Conservation (phyloP, 2,888 invertebrate genomes). For the Subacronicta megacephala region DNA sequence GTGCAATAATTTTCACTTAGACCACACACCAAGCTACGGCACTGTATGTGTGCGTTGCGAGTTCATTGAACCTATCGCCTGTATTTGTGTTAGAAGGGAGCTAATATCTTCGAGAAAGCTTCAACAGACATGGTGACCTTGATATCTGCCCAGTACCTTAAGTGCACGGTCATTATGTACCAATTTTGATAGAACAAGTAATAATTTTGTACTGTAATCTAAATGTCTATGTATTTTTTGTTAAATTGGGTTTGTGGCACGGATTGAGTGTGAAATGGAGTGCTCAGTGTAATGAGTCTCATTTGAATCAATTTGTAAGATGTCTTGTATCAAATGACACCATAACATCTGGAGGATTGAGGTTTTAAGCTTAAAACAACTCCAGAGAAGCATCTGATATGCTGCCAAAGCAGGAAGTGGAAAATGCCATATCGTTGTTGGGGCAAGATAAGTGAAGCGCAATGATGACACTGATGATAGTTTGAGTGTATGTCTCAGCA, state of each 20-base stretch:
- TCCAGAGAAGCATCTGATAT: too few species aligned
- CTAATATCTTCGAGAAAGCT: constrained; percentile 38
- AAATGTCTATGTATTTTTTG: neutral
- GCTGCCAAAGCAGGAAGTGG: too few species aligned
- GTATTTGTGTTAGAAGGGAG: constrained; percentile 53
- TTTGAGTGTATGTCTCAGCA: too few species aligned
- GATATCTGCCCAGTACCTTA: constrained; percentile 22
- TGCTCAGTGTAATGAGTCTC: neutral
- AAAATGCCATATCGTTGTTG: too few species aligned
- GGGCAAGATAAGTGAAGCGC: too few species aligned
- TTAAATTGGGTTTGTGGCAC: neutral
- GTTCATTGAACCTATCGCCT: constrained; percentile 49
- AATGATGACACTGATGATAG: too few species aligned
- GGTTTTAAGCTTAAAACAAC: too few species aligned
- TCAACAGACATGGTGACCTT: constrained; percentile 36
- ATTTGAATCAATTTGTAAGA: neutral
- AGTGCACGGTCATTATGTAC: constrained; percentile 34
- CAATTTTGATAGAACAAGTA: constrained; percentile 23
- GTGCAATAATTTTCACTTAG: constrained; percentile 19
- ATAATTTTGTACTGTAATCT: constrained; percentile 25
- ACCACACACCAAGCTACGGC: constrained; percentile 34
- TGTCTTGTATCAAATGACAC: neutral
- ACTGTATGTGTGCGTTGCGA: constrained; percentile 36
- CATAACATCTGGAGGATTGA: too few species aligned
- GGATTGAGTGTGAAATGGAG: constrained; percentile 7